Percentiles rank a stretch among this genome's conserved stretches.
phyloP scores from a whole-genome alignment of 2,797 vertebrate genomes.

The Neopelma chrysocephalum region DNA sequence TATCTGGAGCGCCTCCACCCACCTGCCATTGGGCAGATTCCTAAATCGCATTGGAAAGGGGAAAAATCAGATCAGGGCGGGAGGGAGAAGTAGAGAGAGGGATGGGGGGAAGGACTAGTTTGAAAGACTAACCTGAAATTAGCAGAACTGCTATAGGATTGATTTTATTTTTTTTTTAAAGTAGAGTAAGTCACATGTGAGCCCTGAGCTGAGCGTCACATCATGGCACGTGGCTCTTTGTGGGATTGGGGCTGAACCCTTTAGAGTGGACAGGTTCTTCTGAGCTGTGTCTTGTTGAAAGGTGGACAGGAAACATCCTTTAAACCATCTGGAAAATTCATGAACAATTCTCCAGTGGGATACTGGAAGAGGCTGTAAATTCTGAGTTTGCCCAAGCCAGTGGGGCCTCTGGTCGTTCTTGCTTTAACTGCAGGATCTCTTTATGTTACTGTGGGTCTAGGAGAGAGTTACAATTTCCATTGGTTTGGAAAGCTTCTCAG shows the following conservation, averaged over 20 bases:
- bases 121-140: constrained; percentile 9
- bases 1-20: constrained; percentile 39
- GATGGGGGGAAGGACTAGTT: neutral
- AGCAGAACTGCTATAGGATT: neutral
- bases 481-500: neutral
- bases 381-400: neutral
- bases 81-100: neutral
- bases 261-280: neutral
- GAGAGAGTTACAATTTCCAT: neutral
- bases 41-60: neutral
- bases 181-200: neutral
- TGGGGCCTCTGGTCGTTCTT: neutral
- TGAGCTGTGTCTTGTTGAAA: neutral
- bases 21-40: constrained; percentile 30
- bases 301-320: neutral
- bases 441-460: neutral
- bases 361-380: neutral
- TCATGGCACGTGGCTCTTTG: neutral
- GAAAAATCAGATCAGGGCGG: neutral
- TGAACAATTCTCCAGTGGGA: neutral
- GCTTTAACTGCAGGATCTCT: neutral
- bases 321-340: neutral
- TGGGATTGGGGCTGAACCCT: neutral
- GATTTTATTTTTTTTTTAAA: neutral
- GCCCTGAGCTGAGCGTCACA: neutral